Evolutionary conservation across 2,888 invertebrate genomes (phyloP).

Genomic region (Psylliodes chrysocephalus): DNA sequence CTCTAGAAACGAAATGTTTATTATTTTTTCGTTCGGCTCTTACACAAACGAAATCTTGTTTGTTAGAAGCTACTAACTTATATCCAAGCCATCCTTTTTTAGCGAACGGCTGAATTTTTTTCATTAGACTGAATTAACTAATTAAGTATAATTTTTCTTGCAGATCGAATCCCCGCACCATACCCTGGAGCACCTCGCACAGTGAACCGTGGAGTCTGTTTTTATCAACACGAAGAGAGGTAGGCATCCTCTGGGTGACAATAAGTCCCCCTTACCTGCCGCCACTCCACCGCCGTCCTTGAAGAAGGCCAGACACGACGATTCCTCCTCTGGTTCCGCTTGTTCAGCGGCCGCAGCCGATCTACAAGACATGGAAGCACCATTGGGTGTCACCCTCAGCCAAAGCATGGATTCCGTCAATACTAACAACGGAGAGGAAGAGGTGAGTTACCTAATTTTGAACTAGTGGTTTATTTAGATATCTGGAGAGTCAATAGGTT

Average conservation of each 20-base stretch:
- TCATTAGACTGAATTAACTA: too few relatives aligned
- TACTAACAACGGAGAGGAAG: slow-evolving; percentile 95
- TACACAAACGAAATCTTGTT: too few relatives aligned
- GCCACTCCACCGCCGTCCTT: slow-evolving; percentile 61
- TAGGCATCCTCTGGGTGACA: slow-evolving; percentile 64
- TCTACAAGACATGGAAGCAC: slow-evolving; percentile 71
- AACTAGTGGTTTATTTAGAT: too few relatives aligned
- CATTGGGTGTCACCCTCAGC: slow-evolving; percentile 82
- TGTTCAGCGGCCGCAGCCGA: slow-evolving; percentile 52
- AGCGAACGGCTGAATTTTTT: too few relatives aligned
- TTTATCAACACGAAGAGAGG: slow-evolving; percentile 64
- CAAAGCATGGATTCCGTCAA: slow-evolving; percentile 99
- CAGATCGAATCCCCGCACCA: slow-evolving; percentile 15
- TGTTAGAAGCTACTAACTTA: too few relatives aligned
- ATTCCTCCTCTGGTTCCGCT: slow-evolving; percentile 53
- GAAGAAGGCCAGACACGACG: slow-evolving; percentile 63
- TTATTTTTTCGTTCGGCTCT: too few relatives aligned
- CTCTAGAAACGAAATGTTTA: too few relatives aligned
- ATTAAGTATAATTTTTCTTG: too few relatives aligned
- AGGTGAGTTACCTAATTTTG: slow-evolving; percentile 75
- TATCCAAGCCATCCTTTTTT: too few relatives aligned
- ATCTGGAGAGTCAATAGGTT: too few relatives aligned
- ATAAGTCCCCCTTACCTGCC: slow-evolving; percentile 45
- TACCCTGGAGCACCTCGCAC: slow-evolving; percentile 49
- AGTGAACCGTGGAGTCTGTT: slow-evolving; percentile 64